Evolutionary conservation across 2,888 invertebrate genomes (phyloP).

Genomic region (Acrobasis consociella): DNA sequence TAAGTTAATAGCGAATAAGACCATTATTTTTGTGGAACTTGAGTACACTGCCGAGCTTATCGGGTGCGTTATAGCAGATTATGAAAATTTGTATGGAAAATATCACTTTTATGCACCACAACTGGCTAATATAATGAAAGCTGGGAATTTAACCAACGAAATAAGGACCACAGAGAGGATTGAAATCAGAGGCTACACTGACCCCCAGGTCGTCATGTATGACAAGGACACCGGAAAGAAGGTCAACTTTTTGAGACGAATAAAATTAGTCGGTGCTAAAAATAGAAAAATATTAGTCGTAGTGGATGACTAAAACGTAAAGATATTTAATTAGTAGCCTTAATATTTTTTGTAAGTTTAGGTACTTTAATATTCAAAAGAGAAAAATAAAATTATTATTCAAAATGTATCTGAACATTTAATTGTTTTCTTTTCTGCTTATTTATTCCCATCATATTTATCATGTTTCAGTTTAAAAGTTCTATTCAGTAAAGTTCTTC

Average conservation of each 20-base stretch:
- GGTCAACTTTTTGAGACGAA: conserved; percentile 31
- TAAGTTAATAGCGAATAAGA: conserved; percentile 50
- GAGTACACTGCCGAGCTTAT: conserved; percentile 47
- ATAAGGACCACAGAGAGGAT: conserved; percentile 53
- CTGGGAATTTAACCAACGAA: conserved; percentile 53
- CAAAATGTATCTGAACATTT: too few relatives aligned
- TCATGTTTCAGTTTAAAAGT: too few relatives aligned
- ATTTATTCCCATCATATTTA: too few relatives aligned
- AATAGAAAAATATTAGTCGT: not conserved
- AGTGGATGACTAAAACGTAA: conserved; percentile 1
- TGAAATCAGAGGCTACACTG: conserved; percentile 54
- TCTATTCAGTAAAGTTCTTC: too few relatives aligned
- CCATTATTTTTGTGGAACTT: conserved; percentile 51
- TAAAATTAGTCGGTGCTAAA: conserved; percentile 23
- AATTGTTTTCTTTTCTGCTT: too few relatives aligned
- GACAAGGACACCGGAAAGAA: conserved; percentile 46
- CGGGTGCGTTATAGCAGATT: conserved; percentile 58
- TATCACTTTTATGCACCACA: conserved; percentile 66
- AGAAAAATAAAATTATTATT: too few relatives aligned
- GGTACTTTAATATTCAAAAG: too few relatives aligned
- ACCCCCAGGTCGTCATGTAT: conserved; percentile 49
- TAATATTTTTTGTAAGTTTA: too few relatives aligned
- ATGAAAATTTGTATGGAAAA: conserved; percentile 54
- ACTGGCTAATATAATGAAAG: conserved; percentile 56
- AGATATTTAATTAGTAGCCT: too few relatives aligned